A percentile compares a stretch with the other conserved stretches of the same genome.
Evolutionary conservation across 1,140 invertebrate species (phyloP).

Genomic region (Drosophila ficusphila): DNA sequence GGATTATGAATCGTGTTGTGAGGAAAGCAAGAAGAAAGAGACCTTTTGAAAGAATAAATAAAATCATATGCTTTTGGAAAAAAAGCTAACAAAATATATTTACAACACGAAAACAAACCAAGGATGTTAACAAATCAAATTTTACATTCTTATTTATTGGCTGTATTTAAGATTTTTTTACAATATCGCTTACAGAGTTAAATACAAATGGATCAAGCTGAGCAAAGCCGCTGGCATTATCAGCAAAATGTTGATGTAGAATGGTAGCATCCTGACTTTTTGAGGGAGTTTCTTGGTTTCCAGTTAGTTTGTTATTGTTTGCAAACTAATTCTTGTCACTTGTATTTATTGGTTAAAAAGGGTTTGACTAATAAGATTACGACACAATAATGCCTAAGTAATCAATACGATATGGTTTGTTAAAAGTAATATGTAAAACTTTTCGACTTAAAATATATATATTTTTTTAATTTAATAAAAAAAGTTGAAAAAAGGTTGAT

Average conservation of each 20-base stretch:
- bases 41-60: not conserved
- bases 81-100: too few species aligned
- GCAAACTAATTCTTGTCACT: too few species aligned
- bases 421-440: not conserved
- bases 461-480: too few species aligned
- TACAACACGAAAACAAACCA: too few species aligned
- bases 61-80: too few species aligned
- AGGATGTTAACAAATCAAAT: too few species aligned
- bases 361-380: not conserved
- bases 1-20: slow-evolving; percentile 31
- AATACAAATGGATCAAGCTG: not conserved
- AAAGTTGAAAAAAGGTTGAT: too few species aligned
- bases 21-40: not conserved
- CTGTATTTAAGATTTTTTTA: not conserved
- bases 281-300: not conserved
- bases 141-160: not conserved
- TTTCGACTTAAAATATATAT: too few species aligned
- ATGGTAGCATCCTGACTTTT: not conserved
- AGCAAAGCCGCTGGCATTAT: not conserved
- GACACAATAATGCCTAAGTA: not conserved
- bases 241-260: slow-evolving; percentile 1
- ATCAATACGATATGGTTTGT: not conserved
- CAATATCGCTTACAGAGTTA: not conserved
- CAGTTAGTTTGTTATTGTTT: not conserved
- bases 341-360: not conserved